Evolutionary conservation across 2,888 invertebrate species (phyloP), one percentile per base, ranked within the genome.

Genomic region (Heliconius ismenius): DNA sequence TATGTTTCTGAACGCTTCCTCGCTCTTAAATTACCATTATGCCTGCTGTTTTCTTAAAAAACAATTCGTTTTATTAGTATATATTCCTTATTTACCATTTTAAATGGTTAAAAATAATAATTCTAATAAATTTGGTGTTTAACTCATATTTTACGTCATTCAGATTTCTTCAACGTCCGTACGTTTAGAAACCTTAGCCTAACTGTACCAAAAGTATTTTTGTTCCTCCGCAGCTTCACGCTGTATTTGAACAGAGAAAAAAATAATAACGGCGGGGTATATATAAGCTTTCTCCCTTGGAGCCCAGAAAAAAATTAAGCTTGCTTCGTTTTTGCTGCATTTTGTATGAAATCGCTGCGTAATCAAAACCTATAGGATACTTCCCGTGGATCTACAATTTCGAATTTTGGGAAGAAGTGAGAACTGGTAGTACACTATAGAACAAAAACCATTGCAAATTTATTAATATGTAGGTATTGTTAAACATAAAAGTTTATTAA

Each of bases 11-110:
- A 60, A 36, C 32, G 43, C 62, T 73, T 73, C 73, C 73, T 73
- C 60, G 26, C 73, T 36, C 43, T 62, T 73, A 62, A 62, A 73
- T 62, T 62, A 62, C 18, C 32, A 73, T 73, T 58, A 39, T 73
- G 15, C 9, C 36, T 24, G 60, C 36, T 72, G 54, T 21, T 54
- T 58, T 36, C 26, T n/a, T 54, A n/a, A 15, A 36, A 60, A n/a
- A 24, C 13, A 49, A 26, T 49, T 70, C 10, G 7, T 54, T 70
- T 54, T 54, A 70, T 32, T 32, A 21, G 6, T 54, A 21, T 70
- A 32, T 70, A 28, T 28, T 28, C 11, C 6, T 54, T 54, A 70
- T 54, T 54, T n/a, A 70, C 54, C 28, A 54, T n/a, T 54, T 54
- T 18, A 69, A 70, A 70, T n/a, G 24, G 10, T 69, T 28, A n/a